A percentile compares a stretch with the other conserved stretches of the same genome.
phyloP scores from a whole-genome alignment of 2,797 vertebrate genomes.

The Danionella dracula region DNA sequence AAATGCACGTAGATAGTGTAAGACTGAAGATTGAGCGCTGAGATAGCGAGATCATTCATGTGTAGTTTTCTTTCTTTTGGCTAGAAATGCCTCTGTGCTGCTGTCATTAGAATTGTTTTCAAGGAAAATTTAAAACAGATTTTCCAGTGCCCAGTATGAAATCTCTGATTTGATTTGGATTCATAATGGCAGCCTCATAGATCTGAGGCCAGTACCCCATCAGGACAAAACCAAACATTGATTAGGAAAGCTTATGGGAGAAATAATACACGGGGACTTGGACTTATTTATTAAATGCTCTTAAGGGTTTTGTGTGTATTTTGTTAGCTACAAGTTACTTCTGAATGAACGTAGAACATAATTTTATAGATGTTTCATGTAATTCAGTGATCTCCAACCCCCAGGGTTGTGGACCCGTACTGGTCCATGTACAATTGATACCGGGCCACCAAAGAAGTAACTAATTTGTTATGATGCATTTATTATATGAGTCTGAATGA shows the following conservation, averaged over 20 bases:
- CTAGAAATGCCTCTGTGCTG: conserved; percentile 53
- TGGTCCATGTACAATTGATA: too few relatives aligned
- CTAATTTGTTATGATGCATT: too few relatives aligned
- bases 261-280: too few relatives aligned
- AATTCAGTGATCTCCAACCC: too few relatives aligned
- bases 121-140: conserved; percentile 70
- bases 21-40: conserved; percentile 18
- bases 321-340: not conserved
- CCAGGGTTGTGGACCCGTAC: too few relatives aligned
- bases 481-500: too few relatives aligned
- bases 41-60: conserved; percentile 54
- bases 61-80: conserved; percentile 45
- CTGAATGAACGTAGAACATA: not conserved
- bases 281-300: too few relatives aligned
- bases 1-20: conserved; percentile 49
- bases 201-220: conserved; percentile 51
- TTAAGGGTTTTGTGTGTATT: too few relatives aligned
- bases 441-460: too few relatives aligned
- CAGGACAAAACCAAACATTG: conserved; percentile 46
- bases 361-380: too few relatives aligned
- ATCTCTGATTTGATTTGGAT: conserved; percentile 63
- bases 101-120: conserved; percentile 55
- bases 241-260: conserved; percentile 46
- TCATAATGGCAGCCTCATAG: conserved; percentile 60
- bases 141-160: conserved; percentile 55